Evolutionary conservation across 2,113 vertebrate species (phyloP), one percentile per base, ranked within the genome.

Genomic region (Atractosteus spatula): DNA sequence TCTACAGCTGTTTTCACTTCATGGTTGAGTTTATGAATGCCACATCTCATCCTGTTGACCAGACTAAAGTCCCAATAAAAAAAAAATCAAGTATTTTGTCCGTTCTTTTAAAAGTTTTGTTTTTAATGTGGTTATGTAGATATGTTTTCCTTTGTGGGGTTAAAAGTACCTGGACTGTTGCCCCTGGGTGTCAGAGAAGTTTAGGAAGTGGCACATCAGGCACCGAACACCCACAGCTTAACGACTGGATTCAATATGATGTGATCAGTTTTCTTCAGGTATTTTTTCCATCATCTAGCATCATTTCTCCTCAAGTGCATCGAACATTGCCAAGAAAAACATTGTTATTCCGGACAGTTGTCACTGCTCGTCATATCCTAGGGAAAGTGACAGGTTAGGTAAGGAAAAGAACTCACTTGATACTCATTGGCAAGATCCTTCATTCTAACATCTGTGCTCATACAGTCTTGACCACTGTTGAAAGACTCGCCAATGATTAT

Each of bases 1-100:
- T 44, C 55, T 43, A 11, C 76, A 70, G 11, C 68, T 79, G 47
- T 74, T 75, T 79, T 70, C 51, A 68, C 73, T 76, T 78, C 76
- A 72, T 77, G 16, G 71, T 51, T 68, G 68, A 75, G 55, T 75
- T 61, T 13, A 63, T 69, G 70, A 64, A 57, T 59, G 55, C 43
- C 61, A 41, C 71, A 68, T 42, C 63, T 16, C 62, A 62, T 57
- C 70, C 55, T 73, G 69, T 47, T 68, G 68, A 79, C 66, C 72
- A 76, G 65, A 76, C 74, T 13, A 3, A 69, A 68, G 64, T 5
- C 62, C 61, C 70, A 61, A 54, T 75, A 72, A 78, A 74, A 47
- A 69, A 41, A 68, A 42, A 13, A n/a, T 59, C 5, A 3, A 14
- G 14, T n/a, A 59, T 59, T 5, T 59, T 59, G 5, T 59, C 57